phyloP scores from a whole-genome alignment of 2,113 vertebrate genomes.

The Chionis minor region DNA sequence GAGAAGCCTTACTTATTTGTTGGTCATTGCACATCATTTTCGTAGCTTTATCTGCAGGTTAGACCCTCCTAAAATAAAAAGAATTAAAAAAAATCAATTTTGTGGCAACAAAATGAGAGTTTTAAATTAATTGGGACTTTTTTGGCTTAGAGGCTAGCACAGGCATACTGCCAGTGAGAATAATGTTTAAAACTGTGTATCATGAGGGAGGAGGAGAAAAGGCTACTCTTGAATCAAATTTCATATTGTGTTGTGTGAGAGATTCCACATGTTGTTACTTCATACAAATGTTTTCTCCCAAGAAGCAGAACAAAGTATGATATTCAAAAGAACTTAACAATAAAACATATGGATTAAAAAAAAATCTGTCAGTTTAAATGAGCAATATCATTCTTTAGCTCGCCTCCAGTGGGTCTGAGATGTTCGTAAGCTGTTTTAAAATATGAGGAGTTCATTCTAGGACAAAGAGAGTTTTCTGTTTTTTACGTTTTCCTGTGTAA shows the following conservation, averaged over 20 bases:
- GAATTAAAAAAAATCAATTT: neutral
- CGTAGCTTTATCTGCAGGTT: neutral
- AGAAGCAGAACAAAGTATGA: constrained; percentile 52
- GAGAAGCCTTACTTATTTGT: neutral
- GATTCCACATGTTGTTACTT: constrained; percentile 64
- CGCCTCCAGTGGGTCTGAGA: constrained; percentile 71
- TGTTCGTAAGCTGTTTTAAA: constrained; percentile 79
- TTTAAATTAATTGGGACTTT: neutral
- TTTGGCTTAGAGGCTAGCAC: neutral
- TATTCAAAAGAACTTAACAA: constrained; percentile 59
- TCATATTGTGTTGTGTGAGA: constrained; percentile 60
- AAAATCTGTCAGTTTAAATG: constrained; percentile 32
- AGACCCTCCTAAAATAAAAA: neutral
- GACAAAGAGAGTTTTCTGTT: constrained; percentile 84
- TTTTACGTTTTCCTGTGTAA: constrained; percentile 78
- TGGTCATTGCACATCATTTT: neutral
- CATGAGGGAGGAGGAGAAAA: neutral
- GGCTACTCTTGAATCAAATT: constrained; percentile 16
- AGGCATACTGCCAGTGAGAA: neutral
- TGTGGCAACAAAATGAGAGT: neutral
- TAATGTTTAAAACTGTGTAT: neutral
- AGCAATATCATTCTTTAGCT: constrained; percentile 29
- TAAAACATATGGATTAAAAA: constrained; percentile 59
- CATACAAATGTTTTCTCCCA: constrained; percentile 35
- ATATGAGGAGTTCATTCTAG: constrained; percentile 84